Evolutionary conservation across 2,797 vertebrate genomes (phyloP).

Genomic region (Microchirus variegatus): DNA sequence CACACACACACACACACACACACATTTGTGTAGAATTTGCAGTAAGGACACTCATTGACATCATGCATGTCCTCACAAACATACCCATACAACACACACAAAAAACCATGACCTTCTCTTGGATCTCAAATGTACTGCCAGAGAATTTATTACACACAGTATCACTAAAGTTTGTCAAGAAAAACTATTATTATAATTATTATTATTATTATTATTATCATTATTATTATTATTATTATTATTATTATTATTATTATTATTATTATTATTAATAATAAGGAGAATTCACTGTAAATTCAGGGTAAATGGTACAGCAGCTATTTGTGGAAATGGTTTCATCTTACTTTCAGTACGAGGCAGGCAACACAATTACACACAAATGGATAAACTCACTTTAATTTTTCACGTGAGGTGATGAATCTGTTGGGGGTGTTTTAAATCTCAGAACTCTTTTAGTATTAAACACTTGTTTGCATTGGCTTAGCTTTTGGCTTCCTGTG

Average conservation of each 20-base stretch:
- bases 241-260: not conserved
- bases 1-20: conserved; percentile 5
- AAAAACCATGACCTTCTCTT: not conserved
- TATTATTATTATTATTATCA: not conserved
- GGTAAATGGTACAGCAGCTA: not conserved
- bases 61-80: too few species aligned
- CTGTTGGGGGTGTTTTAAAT: not conserved
- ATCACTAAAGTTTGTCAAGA: conserved; percentile 1
- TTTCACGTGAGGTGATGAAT: not conserved
- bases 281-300: not conserved
- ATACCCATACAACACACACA: too few species aligned
- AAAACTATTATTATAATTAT: not conserved
- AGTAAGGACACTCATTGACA: too few species aligned
- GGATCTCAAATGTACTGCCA: conserved; percentile 5
- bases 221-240: too few species aligned
- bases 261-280: too few species aligned
- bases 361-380: not conserved
- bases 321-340: too few species aligned
- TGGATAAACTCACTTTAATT: not conserved
- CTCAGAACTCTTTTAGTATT: conserved; percentile 6
- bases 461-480: conserved; percentile 35
- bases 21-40: not conserved
- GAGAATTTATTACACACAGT: conserved; percentile 5
- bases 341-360: not conserved
- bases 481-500: conserved; percentile 13